These are phyloP conservation scores for Lagopus leucura DNA, from an alignment of 2,113 vertebrate species.

Conservation along the genomic window DNA sequence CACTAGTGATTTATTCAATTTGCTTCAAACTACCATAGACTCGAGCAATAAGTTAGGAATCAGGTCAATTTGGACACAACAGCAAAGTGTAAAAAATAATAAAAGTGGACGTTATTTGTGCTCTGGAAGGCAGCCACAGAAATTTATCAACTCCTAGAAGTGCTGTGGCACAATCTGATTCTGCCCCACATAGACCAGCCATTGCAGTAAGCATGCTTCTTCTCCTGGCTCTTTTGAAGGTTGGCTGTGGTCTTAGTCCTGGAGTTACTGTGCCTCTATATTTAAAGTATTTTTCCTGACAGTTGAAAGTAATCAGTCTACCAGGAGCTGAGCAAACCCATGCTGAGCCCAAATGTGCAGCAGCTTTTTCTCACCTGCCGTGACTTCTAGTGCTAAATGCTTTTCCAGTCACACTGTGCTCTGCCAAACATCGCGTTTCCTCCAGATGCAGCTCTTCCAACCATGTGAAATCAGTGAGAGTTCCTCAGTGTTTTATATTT, in stretches of 20 bases:
- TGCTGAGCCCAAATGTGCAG: not conserved
- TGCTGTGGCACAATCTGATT: not conserved
- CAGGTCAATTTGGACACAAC: not conserved
- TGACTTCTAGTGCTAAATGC: not conserved
- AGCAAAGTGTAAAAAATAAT: conserved; percentile 4
- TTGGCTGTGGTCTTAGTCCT: not conserved
- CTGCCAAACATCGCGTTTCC: conserved; percentile 8
- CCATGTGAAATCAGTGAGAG: not conserved
- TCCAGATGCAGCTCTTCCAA: conserved; percentile 22
- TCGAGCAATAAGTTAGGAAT: not conserved
- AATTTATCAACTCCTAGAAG: not conserved
- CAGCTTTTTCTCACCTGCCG: conserved; percentile 28
- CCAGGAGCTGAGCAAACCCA: not conserved
- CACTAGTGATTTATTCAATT: not conserved
- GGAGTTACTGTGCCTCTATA: not conserved
- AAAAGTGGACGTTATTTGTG: not conserved
- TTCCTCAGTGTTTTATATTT: not conserved
- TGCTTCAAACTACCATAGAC: not conserved
- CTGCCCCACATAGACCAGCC: not conserved
- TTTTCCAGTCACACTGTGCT: not conserved
- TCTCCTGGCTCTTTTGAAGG: not conserved
- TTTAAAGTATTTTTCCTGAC: not conserved
- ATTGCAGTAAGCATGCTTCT: not conserved
- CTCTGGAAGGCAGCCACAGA: not conserved
- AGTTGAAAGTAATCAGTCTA: not conserved